Conservation (phyloP, 2,888 invertebrate species). For the Proisotoma minuta region DNA sequence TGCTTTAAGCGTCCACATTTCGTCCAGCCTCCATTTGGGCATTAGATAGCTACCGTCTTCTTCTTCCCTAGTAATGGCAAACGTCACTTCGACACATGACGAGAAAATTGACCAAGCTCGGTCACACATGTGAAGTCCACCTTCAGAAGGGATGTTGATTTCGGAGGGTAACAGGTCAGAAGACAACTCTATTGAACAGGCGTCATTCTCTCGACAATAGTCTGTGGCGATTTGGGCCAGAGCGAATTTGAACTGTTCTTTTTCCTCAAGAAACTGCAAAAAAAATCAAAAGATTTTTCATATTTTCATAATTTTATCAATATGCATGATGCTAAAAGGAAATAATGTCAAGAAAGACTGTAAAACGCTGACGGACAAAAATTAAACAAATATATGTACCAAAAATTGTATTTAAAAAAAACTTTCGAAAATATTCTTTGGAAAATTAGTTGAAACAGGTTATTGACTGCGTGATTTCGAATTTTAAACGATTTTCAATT, state of each 20-base stretch:
- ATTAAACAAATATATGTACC: too few relatives aligned
- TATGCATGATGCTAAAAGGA: too few relatives aligned
- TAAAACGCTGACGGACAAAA: too few relatives aligned
- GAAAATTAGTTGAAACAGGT: too few relatives aligned
- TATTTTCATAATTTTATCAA: too few relatives aligned
- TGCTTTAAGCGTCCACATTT: constrained; percentile 25
- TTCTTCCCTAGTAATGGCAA: constrained; percentile 18
- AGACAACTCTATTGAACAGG: background rate
- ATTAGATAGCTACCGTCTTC: constrained; percentile 18
- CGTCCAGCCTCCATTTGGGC: constrained; percentile 8
- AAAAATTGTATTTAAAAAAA: too few relatives aligned
- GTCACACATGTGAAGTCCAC: constrained; percentile 32
- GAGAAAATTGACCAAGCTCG: constrained; percentile 18
- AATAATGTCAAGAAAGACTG: too few relatives aligned
- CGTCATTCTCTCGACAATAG: constrained; percentile 14
- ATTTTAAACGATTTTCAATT: too few relatives aligned
- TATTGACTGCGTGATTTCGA: too few relatives aligned
- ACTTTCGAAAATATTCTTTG: too few relatives aligned
- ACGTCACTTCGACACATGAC: constrained; percentile 31
- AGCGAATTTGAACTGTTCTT: constrained; percentile 12
- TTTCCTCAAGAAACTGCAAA: constrained; percentile 16
- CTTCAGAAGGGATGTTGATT: constrained; percentile 24
- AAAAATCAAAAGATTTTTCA: constrained; percentile 6
- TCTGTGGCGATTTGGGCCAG: constrained; percentile 22
- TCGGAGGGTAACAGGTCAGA: background rate